Evolutionary conservation across 2,113 vertebrate species (phyloP).

Genomic region (Setophaga petechia): DNA sequence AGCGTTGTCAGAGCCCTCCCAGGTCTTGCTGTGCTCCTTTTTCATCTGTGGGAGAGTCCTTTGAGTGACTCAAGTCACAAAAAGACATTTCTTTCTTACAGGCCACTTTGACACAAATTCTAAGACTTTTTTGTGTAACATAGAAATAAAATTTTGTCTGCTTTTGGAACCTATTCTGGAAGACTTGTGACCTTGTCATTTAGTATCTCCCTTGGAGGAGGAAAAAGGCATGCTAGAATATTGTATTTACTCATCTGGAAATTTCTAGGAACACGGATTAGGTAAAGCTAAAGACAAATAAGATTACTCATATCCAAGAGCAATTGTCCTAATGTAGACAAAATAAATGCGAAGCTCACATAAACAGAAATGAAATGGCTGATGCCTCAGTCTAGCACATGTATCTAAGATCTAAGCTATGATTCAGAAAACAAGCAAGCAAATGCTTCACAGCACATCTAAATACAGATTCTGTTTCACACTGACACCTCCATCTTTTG

Average conservation of each 20-base stretch:
- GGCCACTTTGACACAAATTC: neutral
- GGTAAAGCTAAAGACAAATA: neutral
- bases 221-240: neutral
- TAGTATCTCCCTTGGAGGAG: fast-evolving
- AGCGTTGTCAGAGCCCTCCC: neutral
- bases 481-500: neutral
- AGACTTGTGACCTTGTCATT: neutral
- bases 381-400: neutral
- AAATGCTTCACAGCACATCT: neutral
- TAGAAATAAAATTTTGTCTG: neutral
- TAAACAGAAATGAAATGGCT: neutral
- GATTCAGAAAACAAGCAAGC: neutral
- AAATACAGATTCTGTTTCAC: neutral
- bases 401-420: neutral
- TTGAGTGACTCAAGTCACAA: neutral
- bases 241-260: neutral
- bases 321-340: neutral
- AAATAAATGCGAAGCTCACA: neutral
- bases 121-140: neutral
- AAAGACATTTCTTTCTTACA: neutral
- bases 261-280: neutral
- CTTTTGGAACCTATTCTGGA: neutral
- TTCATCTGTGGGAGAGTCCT: neutral
- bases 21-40: fast-evolving
- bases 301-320: neutral